These are phyloP conservation scores for Opisthocomus hoazin DNA, from an alignment of 2,113 vertebrate genomes.

Conservation along the genomic window DNA sequence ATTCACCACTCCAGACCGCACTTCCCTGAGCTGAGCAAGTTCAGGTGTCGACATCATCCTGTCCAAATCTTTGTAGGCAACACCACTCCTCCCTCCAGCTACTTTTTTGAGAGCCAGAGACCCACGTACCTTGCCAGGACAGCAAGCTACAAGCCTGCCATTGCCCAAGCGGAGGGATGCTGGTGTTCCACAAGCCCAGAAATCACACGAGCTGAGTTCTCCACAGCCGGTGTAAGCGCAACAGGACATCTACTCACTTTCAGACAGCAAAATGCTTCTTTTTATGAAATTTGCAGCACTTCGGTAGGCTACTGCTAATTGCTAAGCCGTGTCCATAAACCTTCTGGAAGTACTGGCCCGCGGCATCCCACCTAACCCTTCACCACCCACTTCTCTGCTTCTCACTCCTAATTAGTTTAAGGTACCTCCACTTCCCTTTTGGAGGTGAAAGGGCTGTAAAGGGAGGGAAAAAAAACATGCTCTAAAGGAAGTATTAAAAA, in stretches of 20 bases:
- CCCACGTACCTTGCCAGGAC: not conserved
- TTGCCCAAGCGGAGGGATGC: not conserved
- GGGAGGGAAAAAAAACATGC: not conserved
- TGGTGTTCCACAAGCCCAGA: not conserved
- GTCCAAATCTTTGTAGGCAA: not conserved
- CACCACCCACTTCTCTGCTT: not conserved
- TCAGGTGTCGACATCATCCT: not conserved
- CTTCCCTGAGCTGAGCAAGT: not conserved
- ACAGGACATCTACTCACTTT: fast-evolving
- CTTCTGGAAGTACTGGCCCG: not conserved
- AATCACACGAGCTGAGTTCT: not conserved
- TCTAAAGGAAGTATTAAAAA: constrained; percentile 26
- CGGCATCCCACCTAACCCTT: not conserved
- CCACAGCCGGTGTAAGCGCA: not conserved
- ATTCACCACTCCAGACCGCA: fast-evolving
- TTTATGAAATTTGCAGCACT: not conserved
- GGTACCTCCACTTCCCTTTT: not conserved
- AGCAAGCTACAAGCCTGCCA: not conserved
- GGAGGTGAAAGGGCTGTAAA: not conserved
- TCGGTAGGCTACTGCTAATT: not conserved
- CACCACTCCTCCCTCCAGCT: not conserved
- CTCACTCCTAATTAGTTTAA: not conserved
- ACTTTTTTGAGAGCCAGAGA: not conserved
- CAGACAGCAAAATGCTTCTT: not conserved
- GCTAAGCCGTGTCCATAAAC: not conserved